Conservation (phyloP, 2,797 vertebrate genomes). For the Gymnocypris eckloni region DNA sequence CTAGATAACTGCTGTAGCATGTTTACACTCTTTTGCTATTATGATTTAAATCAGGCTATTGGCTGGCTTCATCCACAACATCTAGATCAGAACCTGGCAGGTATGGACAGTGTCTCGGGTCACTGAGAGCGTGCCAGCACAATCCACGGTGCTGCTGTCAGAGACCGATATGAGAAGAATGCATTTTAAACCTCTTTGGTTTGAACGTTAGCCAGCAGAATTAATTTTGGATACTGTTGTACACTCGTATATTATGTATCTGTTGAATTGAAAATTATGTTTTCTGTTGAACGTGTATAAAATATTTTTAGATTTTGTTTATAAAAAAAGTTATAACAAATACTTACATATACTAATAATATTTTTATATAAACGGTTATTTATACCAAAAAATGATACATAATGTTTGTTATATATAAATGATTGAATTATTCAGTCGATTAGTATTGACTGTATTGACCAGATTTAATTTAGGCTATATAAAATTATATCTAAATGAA, state of each 20-base stretch:
- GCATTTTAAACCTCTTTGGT: slow-evolving; percentile 19
- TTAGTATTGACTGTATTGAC: background rate
- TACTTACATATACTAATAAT: background rate
- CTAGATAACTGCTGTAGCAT: slow-evolving; percentile 29
- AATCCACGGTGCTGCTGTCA: slow-evolving; percentile 9
- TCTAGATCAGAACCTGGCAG: slow-evolving; percentile 22
- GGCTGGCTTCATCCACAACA: background rate
- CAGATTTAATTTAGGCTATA: background rate
- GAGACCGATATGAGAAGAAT: slow-evolving; percentile 21
- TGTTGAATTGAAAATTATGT: background rate
- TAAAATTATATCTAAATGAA: background rate
- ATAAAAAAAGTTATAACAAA: background rate
- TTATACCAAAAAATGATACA: too few species aligned
- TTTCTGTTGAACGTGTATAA: background rate
- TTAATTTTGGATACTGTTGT: background rate
- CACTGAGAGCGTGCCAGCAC: background rate
- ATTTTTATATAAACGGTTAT: background rate
- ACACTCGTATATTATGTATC: background rate
- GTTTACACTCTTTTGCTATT: slow-evolving; percentile 20
- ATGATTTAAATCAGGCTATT: slow-evolving; percentile 21
- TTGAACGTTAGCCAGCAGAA: slow-evolving; percentile 1
- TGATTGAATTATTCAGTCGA: background rate
- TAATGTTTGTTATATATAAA: background rate
- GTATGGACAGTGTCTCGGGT: slow-evolving; percentile 8
- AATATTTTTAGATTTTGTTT: background rate